Evolutionary conservation across 1,140 invertebrate species (phyloP).

Genomic region (Drosophila tani): DNA sequence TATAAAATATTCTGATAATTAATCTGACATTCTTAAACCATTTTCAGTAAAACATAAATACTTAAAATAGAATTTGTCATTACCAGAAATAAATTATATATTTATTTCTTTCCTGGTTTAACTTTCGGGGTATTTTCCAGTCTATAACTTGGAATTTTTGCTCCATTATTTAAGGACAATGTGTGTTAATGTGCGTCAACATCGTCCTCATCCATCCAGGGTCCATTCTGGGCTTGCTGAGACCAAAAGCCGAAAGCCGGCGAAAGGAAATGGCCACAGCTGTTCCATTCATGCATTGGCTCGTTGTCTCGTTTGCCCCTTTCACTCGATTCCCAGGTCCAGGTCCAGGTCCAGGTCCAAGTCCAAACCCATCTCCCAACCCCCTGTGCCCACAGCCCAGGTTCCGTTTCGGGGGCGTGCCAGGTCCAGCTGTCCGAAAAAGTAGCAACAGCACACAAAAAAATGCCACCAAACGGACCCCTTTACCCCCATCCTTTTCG

Average conservation of each 20-base stretch:
- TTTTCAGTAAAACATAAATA: too few relatives aligned
- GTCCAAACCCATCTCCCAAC: background rate
- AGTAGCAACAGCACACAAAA: slow-evolving; percentile 18
- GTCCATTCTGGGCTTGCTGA: slow-evolving; percentile 16
- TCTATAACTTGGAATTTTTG: slow-evolving; percentile 6
- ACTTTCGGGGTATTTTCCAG: background rate
- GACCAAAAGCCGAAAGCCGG: slow-evolving; percentile 52
- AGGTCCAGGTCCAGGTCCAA: background rate
- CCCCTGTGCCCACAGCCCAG: background rate
- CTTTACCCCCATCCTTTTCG: background rate
- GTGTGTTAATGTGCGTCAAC: slow-evolving; percentile 81
- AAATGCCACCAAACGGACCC: slow-evolving; percentile 8
- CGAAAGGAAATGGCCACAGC: slow-evolving; percentile 79
- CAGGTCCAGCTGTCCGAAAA: slow-evolving; percentile 41
- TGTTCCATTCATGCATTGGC: slow-evolving; percentile 67
- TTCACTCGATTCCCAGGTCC: background rate
- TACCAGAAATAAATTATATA: too few relatives aligned
- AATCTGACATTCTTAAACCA: too few relatives aligned
- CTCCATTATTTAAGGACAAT: slow-evolving; percentile 54
- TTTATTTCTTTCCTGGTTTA: too few relatives aligned
- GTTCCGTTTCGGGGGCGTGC: slow-evolving; percentile 41
- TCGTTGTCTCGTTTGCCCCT: slow-evolving; percentile 56
- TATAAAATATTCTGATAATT: too few relatives aligned
- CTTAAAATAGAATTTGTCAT: too few relatives aligned
- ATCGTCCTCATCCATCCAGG: slow-evolving; percentile 6